Base-by-base conservation (phyloP, 2,888 invertebrate genomes). In the Epinotia demarniana region DNA sequence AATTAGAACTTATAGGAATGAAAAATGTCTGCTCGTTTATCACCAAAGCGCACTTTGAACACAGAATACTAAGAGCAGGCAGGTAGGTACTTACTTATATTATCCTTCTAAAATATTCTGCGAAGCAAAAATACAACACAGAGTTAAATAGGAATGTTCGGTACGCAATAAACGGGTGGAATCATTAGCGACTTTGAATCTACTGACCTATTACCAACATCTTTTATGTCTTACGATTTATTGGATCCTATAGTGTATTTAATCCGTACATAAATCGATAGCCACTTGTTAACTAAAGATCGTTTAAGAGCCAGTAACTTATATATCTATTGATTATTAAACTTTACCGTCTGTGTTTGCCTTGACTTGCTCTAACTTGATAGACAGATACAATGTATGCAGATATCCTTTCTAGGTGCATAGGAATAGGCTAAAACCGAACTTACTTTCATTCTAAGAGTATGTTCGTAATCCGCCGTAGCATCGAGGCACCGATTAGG, bases 1-100 rank as follows among this genome's bases (percentile, higher is more conserved):
- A 75, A 75, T 75, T 72, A 67, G 61, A 75, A 75, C 66, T 75
- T 72, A 61, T 57, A 62, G 71, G 71, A 61, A 61, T 75, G 71
- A 75, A 75, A 72, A 72, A 71, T 72, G 66, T 23, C 19, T 33
- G 16, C 43, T 64, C 61, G 72, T 75, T 75, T 75, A 67, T 75
- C 66, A 72, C 61, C 27, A 33, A 71, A 60, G 61, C 27, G 55
- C 61, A 62, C 67, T 67, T 71, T 75, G 46, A 67, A 67, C 75
- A 33, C 61, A 57, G 67, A 66, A 72, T 75, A 71, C 75, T 70
- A 69, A 70, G 64, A 66, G 60, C 46, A 63, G 63, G 49, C 46
- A 62, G 57, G 33, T 69, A 62, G 8, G 6, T 62, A n/a, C 16
- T 53, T 53, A 18, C 49, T 53, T 53, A 62, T n/a, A 70, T 64